These are phyloP conservation scores for Sapayoa aenigma DNA, from an alignment of 2,113 vertebrate species.

Conservation along the genomic window DNA sequence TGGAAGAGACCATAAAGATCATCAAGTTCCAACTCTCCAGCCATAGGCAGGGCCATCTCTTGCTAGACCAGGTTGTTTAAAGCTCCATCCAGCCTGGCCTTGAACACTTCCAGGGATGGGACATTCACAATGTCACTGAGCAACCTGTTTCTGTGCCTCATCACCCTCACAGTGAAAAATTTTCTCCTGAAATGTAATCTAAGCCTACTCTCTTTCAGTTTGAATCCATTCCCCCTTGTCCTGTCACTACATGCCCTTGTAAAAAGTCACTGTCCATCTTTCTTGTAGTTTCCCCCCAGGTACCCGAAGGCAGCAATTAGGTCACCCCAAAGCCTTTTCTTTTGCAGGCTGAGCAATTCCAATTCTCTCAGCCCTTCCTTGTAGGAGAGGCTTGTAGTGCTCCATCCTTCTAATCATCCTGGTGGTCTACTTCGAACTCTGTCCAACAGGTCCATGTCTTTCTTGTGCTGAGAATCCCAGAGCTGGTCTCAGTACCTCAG, in stretches of 20 bases:
- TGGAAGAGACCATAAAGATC: background rate
- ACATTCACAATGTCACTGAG: background rate
- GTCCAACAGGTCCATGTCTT: background rate
- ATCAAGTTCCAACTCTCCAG: background rate
- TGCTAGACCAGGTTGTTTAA: background rate
- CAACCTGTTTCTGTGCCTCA: background rate
- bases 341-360: background rate
- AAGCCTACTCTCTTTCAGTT: background rate
- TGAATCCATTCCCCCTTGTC: background rate
- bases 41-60: background rate
- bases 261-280: background rate
- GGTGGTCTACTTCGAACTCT: background rate
- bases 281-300: background rate
- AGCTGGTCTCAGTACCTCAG: background rate
- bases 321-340: background rate
- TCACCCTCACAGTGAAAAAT: background rate
- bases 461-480: background rate
- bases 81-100: background rate
- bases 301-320: background rate
- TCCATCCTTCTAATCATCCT: background rate
- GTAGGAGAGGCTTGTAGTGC: accelerated
- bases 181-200: background rate
- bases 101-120: background rate
- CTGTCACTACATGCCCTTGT: background rate
- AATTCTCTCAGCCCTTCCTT: background rate